Base-by-base conservation (phyloP, 2,888 invertebrate genomes). In the Tuta absoluta region DNA sequence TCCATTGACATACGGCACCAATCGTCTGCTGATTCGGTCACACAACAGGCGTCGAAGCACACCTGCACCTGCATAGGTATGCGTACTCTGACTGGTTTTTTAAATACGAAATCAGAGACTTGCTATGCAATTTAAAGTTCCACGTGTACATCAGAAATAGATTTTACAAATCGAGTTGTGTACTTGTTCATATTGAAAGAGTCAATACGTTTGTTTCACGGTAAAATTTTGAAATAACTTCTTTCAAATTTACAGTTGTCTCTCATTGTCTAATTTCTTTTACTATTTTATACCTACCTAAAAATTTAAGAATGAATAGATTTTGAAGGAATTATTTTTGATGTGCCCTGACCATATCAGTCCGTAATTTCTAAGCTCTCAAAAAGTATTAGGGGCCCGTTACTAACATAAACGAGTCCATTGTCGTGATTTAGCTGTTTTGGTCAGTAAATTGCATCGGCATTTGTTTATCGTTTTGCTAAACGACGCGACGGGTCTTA, bases 371-470 rank as follows among this genome's bases (percentile, higher is more conserved):
- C 10, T 1, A 17, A 17, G 23, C 21, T 51, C 21, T 70, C 72
- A 69, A 70, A 70, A 67, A 66, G 67, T 70, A 71, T 67, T 68
- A 63, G 68, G 65, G 65, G 65, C 14, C 65, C 68, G 75, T 73
- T 71, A 71, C 71, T 71, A 74, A 69, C 69, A 71, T 37, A 71
- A 70, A 71, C 63, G 66, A 67, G 67, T 64, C 63, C 65, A 68
- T 64, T 71, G 72, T 75, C 72, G 73, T 75, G 71, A 76, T 69
- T 71, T 66, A 69, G 66, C 64, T 65, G 64, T 66, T 66, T 65
- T 38, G 69, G 66, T 63, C 62, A 63, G 65, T 62, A 7, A 1
- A 14, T 49, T 48, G 49, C 28, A 17, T 61, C 14, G 23, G 51
- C 14, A 61, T 61, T 61, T 33, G 49, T 61, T 19, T 49, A 61